Conservation (phyloP, 2,797 vertebrate species). For the Pipistrellus pipistrellus region DNA sequence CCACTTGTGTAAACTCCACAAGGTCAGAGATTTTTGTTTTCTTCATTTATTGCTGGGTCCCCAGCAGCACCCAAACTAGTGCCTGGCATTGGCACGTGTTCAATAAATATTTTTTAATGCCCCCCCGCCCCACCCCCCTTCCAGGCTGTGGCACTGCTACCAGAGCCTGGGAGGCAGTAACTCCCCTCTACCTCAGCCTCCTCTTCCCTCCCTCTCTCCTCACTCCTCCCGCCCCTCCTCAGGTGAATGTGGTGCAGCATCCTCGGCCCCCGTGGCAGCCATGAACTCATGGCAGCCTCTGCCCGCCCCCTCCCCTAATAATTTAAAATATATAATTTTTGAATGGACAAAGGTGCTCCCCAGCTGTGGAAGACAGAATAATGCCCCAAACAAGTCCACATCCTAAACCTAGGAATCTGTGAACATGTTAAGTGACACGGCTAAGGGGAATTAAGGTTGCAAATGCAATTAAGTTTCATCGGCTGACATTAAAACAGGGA, state of each 20-base stretch:
- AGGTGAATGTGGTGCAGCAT: too few species aligned
- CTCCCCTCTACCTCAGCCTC: too few species aligned
- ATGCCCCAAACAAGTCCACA: neutral
- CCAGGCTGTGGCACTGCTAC: too few species aligned
- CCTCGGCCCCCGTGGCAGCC: too few species aligned
- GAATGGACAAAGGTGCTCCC: neutral
- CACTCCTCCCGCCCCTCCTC: too few species aligned
- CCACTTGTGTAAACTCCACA: neutral
- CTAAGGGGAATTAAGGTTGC: neutral
- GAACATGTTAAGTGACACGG: neutral
- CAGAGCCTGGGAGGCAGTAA: too few species aligned
- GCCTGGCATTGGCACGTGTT: neutral
- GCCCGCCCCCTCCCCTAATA: too few species aligned
- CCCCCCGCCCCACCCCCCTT: too few species aligned
- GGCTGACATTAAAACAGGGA: neutral
- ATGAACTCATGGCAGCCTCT: too few species aligned
- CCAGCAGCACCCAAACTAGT: neutral
- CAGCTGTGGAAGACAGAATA: neutral
- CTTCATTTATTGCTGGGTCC: neutral
- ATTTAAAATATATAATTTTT: neutral
- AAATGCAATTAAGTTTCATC: slow-evolving; percentile 2
- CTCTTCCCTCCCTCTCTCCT: too few species aligned
- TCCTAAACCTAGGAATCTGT: neutral
- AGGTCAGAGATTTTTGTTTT: neutral
- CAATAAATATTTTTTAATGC: neutral